Conservation (phyloP, 2,797 vertebrate species). For the Neosilurus hyrtlii region DNA sequence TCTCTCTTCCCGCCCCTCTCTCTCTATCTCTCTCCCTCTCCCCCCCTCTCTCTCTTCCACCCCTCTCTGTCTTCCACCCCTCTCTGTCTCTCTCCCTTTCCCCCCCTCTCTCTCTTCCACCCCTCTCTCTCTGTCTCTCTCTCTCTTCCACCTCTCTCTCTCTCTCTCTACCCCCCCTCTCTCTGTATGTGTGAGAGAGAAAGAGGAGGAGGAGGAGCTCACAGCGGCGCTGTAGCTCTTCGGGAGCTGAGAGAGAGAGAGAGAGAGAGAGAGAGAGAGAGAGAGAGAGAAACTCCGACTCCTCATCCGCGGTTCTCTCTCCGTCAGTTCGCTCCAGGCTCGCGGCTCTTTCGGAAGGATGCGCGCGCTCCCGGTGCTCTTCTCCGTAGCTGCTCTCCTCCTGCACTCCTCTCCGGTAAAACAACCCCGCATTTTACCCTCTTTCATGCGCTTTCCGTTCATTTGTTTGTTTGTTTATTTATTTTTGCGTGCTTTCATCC, state of each 20-base stretch:
- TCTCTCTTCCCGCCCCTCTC: no score
- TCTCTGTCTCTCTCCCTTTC: no score
- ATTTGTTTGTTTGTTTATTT: no score
- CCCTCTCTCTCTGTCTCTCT: no score
- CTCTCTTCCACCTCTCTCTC: no score
- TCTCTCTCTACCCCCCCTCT: no score
- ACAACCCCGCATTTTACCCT: background rate
- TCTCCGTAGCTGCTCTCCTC: slow-evolving; percentile 34
- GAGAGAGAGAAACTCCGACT: background rate
- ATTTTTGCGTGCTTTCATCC: background rate
- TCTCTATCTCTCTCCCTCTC: no score
- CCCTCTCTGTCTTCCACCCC: background rate
- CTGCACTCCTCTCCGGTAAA: slow-evolving; percentile 35
- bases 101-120: no score
- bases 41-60: background rate
- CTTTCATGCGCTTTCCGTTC: background rate
- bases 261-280: slow-evolving; percentile 15
- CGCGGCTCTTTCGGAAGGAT: slow-evolving; percentile 32
- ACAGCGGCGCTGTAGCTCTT: slow-evolving; percentile 34
- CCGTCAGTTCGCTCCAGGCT: slow-evolving; percentile 32
- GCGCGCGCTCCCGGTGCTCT: slow-evolving; percentile 33
- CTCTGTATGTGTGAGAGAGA: background rate
- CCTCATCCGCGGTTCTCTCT: slow-evolving; percentile 8
- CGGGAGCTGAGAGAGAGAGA: slow-evolving; percentile 15
- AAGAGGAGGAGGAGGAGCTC: background rate